Evolutionary conservation across 2,888 invertebrate genomes (phyloP).

Genomic region (Oscheius sp.): DNA sequence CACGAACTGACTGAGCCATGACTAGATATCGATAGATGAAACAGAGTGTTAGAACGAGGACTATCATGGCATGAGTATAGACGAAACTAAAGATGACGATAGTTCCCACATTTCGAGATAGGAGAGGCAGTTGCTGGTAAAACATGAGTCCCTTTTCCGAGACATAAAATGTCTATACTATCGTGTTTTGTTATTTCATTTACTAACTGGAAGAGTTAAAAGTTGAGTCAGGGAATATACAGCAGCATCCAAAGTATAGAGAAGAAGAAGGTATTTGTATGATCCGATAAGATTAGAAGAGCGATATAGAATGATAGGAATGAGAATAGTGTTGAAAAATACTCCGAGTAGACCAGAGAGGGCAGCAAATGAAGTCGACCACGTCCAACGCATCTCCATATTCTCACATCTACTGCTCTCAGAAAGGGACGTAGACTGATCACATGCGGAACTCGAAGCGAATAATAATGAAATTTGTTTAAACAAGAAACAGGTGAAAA

Average conservation of each 20-base stretch:
- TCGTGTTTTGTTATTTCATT: background rate
- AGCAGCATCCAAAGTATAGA: constrained; percentile 18
- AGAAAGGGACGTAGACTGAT: background rate
- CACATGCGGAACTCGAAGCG: too few species aligned
- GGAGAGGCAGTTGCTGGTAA: constrained; percentile 7
- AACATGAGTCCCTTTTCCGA: constrained; percentile 11
- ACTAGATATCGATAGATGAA: constrained; percentile 16
- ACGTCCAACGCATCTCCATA: constrained; percentile 9
- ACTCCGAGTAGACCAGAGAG: constrained; percentile 2
- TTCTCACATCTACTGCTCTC: background rate
- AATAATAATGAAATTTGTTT: too few species aligned
- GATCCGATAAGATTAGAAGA: constrained; percentile 20
- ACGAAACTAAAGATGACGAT: constrained; percentile 5
- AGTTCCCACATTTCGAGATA: background rate
- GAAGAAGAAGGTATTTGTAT: constrained; percentile 13
- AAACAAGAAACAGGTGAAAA: too few species aligned
- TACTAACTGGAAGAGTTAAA: constrained; percentile 19
- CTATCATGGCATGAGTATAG: constrained; percentile 9
- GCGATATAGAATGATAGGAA: constrained; percentile 6
- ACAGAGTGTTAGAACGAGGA: constrained; percentile 4
- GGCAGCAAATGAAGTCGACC: constrained; percentile 3
- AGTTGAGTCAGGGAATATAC: constrained; percentile 8
- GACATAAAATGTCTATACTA: constrained; percentile 2
- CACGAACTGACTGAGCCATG: background rate
- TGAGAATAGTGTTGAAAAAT: constrained; percentile 1